Base-by-base conservation (phyloP, 1,140 invertebrate species). In the Meloidogyne exigua region DNA sequence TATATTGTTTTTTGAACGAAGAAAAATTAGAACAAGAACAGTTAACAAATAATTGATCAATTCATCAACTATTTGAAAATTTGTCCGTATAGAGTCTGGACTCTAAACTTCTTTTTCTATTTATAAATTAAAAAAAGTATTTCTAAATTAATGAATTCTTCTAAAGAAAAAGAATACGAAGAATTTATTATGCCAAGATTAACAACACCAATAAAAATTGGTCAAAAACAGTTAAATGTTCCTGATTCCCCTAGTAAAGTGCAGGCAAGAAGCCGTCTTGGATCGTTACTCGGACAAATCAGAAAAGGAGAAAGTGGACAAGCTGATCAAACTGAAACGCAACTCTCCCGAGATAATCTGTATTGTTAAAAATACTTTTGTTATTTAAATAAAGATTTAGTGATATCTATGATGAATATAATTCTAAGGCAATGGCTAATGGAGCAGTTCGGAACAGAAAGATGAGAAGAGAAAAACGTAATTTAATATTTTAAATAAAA, bases 401-500 rank as follows among this genome's bases (percentile, higher is more conserved):
- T 10, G 49, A 57, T 10, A 57, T 57, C 10, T 57, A 73, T 21
- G 70, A 72, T 12, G 57, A 23, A 36, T 62, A 73, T 36, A 23
- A 64, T 64, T 36, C 62, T 15, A 42, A 32, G 25, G 36, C 25
- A n/a, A 13, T 70, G 68, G 13, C 21, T 42, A n/a, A 2, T 15
- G 68, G 28, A 15, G 39, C 62, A n/a, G 36, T 62, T 18, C 68
- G 21, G 11, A 62, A 15, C 57, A 64, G 42, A 62, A 84, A 82
- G 25, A n/a, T 65, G 44, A 83, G 68, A 63, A 83, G 81, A 64
- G 80, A 81, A 42, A 81, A 81, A 74, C 79, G 79, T 80, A 68
- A 71, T 62, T 78, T 36, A 9, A 78, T 28, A 42, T 44, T 25
- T 5, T 2, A 28, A 68, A 66, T 0, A 32, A 32, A 32, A 32